Base-by-base conservation (phyloP, 2,113 vertebrate genomes). In the Siniperca knerii region DNA sequence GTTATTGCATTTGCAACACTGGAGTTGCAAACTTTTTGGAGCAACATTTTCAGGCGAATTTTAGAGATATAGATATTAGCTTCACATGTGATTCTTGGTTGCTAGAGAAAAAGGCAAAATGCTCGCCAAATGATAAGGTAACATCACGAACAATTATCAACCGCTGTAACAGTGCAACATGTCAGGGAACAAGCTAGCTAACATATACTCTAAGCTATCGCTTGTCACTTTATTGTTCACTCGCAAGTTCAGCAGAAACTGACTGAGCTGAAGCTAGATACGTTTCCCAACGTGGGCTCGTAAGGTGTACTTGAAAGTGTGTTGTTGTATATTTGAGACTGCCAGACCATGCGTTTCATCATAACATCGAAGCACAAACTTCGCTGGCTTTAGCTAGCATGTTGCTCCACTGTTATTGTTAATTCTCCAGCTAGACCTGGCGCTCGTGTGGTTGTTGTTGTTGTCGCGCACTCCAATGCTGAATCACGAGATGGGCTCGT, bases 11-110 rank as follows among this genome's bases (percentile, higher is more conserved):
- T 94, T 93, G 85, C 89, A 90, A 91, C 86, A 69, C 82, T 66
- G 84, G 93, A 95, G 94, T 96, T 95, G 92, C 87, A 94, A 96
- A 95, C 90, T 96, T 95, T 94, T 91, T 87, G 37, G 55, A 77
- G 86, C 69, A 48, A 55, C 80, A 33, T 69, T 88, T 69, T 75
- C 21, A 44, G 42, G 65, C 61, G n/a, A 9, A 15, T 35, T 55
- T 57, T n/a, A n/a, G n/a, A n/a, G n/a, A n/a, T n/a, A n/a, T n/a
- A 48, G 10, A 67, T 75, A 48, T 20, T 33, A 2, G 5, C 37
- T 11, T 25, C 58, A 62, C 52, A 8, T 23, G 7, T 10, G 33
- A 2, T 68, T 61, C 29, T 50, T 55, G 1, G 16, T 70, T 35
- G 77, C 69, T 37, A 35, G 13, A 60, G 21, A 76, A 40, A 72